These are phyloP conservation scores for Lota lota DNA, from an alignment of 2,113 vertebrate genomes.

Conservation along the genomic window DNA sequence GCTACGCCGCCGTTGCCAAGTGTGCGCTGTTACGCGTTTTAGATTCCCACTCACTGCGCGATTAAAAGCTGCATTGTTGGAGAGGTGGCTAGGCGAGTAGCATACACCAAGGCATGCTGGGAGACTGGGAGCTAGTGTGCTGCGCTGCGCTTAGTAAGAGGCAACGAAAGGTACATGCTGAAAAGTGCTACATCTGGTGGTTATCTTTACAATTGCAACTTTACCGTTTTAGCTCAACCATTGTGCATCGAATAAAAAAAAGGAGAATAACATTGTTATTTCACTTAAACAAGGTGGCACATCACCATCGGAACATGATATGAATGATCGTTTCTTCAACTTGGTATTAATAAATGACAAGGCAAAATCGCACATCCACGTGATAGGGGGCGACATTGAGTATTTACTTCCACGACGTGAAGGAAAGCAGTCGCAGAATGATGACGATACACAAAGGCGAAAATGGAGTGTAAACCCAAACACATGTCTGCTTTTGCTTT, in stretches of 20 bases:
- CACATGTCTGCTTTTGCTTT: constrained; percentile 72
- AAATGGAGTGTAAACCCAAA: constrained; percentile 71
- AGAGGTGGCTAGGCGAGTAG: constrained; percentile 60
- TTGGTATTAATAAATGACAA: too few species aligned
- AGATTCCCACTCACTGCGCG: constrained; percentile 43
- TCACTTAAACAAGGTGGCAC: too few species aligned
- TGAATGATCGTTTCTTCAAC: too few species aligned
- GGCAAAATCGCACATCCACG: too few species aligned
- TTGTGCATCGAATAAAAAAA: too few species aligned
- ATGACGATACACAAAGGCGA: constrained; percentile 17
- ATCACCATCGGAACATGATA: too few species aligned
- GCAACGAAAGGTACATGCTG: background rate
- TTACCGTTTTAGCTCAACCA: too few species aligned
- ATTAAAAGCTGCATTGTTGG: constrained; percentile 71
- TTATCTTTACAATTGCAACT: background rate
- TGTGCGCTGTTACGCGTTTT: constrained; percentile 36
- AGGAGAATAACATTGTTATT: too few species aligned
- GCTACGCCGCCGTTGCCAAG: constrained; percentile 15
- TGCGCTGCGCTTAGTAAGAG: background rate
- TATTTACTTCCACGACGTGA: background rate
- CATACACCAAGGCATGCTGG: constrained; percentile 58
- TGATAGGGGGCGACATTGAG: background rate
- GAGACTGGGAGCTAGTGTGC: constrained; percentile 33
- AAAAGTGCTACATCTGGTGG: constrained; percentile 39
- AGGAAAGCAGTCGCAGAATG: constrained; percentile 30